These are phyloP conservation scores for Dendrolimus kikuchii DNA, from an alignment of 1,140 invertebrate genomes.

Conservation along the genomic window DNA sequence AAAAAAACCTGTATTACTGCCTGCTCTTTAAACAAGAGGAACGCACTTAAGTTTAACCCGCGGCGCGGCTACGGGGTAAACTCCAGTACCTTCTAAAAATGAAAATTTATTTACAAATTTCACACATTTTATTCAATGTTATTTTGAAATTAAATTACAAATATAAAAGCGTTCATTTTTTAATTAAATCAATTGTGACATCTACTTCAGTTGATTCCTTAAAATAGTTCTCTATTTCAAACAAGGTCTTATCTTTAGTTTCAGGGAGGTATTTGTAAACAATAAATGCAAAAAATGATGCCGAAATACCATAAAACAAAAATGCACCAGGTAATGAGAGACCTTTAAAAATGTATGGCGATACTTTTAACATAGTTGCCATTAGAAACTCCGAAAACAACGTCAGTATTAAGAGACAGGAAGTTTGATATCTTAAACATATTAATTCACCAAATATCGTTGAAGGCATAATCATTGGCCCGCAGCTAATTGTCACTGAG, in stretches of 20 bases:
- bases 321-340: constrained; percentile 22
- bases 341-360: constrained; percentile 20
- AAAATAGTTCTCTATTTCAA: constrained; percentile 23
- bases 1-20: no score
- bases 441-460: constrained; percentile 28
- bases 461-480: constrained; percentile 22
- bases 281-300: constrained; percentile 18
- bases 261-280: constrained; percentile 27
- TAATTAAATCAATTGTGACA: neutral
- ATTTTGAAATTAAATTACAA: no score
- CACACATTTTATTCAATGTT: no score
- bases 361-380: constrained; percentile 18
- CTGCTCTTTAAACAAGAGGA: no score
- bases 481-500: constrained; percentile 18
- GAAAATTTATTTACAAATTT: no score
- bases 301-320: constrained; percentile 20
- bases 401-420: constrained; percentile 15
- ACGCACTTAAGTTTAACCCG: no score
- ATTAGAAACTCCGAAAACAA: constrained; percentile 17
- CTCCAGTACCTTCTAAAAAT: no score
- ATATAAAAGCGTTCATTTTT: neutral
- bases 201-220: constrained; percentile 6
- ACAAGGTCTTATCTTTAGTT: constrained; percentile 29
- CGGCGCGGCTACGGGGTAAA: no score
- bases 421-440: constrained; percentile 18